Evolutionary conservation across 2,888 invertebrate genomes (phyloP), one percentile per base, ranked within the genome.

Genomic region (Alloplasta piceator): DNA sequence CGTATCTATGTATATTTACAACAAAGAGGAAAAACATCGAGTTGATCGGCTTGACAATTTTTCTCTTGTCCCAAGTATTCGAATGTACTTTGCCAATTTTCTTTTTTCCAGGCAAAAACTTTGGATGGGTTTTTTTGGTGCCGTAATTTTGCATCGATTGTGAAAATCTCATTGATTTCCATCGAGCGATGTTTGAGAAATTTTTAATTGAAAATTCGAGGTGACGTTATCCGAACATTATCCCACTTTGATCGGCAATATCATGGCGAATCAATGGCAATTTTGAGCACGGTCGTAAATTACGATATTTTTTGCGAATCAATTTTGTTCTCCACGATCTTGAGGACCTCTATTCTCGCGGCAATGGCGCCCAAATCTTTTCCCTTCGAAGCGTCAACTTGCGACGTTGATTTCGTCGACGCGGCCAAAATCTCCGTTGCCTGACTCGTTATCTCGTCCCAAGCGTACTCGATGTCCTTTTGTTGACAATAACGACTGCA

Each of bases 381-480:
- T 46, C 10, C 58, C 7, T 5, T 48, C 14, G 71, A 48, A 12
- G 70, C 41, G 9, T 68, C 36, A 38, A 86, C 61, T 85, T 78
- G 46, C 12, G 7, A 9, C 0, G 43, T 52, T 26, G 10, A 36
- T 48, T 61, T 77, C 5, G 77, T 38, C 5, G 66, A 2, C 10
- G 73, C 26, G 26, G 26, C 36, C 1, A 90, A 68, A 68, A 94
- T 83, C 52, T 90, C 87, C 10, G 94, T 92, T 0, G 95, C 92
- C 86, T 95, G 94, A 52, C 93, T 92, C 85, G 92, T 93, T 68
- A 97, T 96, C 90, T 96, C 95, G 61, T 93, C 93, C 95, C 95
- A 96, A 39, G 97, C 96, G 88, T 94, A 96, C 7, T 95, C 94
- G 36, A 98, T 93, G 89, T 98, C 98, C 26, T 94, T 93, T 38